Evolutionary conservation across 2,888 invertebrate genomes (phyloP).

Genomic region (Cephus pygmeus): DNA sequence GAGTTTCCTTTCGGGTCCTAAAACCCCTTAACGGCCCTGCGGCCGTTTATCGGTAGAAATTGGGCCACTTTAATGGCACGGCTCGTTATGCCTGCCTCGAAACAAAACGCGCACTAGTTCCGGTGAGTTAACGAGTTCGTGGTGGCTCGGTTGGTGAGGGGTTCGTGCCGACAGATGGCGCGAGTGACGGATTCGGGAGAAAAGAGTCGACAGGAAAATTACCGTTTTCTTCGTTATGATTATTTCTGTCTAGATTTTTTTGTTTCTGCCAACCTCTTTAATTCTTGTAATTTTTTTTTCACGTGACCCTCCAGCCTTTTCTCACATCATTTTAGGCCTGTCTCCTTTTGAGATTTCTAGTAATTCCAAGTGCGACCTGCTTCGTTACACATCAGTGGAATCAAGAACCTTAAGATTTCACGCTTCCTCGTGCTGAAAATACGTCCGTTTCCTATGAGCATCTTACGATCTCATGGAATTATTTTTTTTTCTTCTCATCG

Average conservation of each 20-base stretch:
- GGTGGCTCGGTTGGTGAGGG: neutral
- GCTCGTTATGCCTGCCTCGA: conserved; percentile 2
- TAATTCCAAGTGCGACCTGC: neutral
- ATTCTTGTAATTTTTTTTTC: neutral
- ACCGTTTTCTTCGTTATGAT: neutral
- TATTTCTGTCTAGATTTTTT: neutral
- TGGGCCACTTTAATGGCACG: conserved; percentile 9
- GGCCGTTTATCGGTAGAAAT: neutral
- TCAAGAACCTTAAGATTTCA: neutral
- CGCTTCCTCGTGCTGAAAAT: neutral
- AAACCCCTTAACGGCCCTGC: neutral
- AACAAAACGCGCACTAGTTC: conserved; percentile 4
- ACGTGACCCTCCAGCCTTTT: neutral
- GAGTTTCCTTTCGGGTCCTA: conserved; percentile 1
- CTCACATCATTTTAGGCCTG: neutral
- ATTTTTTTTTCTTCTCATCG: neutral
- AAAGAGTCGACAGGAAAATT: neutral
- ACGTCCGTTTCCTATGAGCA: neutral
- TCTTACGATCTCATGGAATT: neutral
- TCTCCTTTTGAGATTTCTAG: neutral
- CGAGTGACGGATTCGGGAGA: neutral
- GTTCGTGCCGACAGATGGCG: neutral
- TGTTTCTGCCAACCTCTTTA: neutral
- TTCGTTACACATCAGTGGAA: neutral
- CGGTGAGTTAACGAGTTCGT: neutral